These are phyloP conservation scores for Gobionotothen gibberifrons DNA, from an alignment of 2,797 vertebrate genomes.

Conservation along the genomic window DNA sequence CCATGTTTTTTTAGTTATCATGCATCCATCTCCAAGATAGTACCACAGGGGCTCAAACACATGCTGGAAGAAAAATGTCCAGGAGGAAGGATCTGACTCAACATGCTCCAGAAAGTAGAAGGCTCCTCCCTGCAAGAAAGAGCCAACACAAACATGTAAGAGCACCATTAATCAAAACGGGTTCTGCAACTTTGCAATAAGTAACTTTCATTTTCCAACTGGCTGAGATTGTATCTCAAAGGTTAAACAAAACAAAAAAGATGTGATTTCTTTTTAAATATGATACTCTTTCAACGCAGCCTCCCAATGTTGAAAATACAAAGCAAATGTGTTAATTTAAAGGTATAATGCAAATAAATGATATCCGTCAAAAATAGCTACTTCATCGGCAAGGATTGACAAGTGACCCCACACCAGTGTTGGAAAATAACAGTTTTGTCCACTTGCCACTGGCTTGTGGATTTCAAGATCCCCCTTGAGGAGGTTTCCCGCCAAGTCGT, in stretches of 20 bases:
- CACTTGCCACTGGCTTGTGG: too few relatives aligned
- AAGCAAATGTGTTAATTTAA: too few relatives aligned
- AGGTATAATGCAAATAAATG: too few relatives aligned
- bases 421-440: too few relatives aligned
- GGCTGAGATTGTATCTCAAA: background rate
- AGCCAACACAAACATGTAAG: background rate
- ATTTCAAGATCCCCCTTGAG: too few relatives aligned
- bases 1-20: slow-evolving; percentile 85
- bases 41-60: slow-evolving; percentile 87
- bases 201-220: background rate
- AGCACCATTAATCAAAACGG: background rate
- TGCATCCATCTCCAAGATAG: slow-evolving; percentile 86
- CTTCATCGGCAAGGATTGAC: background rate
- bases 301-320: background rate
- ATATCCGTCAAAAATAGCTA: too few relatives aligned
- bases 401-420: background rate
- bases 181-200: background rate
- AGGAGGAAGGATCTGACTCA: slow-evolving; percentile 71
- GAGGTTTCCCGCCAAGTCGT: too few relatives aligned
- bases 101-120: slow-evolving; percentile 87
- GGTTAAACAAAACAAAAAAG: background rate
- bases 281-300: background rate
- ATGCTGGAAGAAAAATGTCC: slow-evolving; percentile 87
- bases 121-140: slow-evolving; percentile 78
- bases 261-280: background rate